Conservation (phyloP, 2,113 vertebrate genomes). For the Notechis scutatus region DNA sequence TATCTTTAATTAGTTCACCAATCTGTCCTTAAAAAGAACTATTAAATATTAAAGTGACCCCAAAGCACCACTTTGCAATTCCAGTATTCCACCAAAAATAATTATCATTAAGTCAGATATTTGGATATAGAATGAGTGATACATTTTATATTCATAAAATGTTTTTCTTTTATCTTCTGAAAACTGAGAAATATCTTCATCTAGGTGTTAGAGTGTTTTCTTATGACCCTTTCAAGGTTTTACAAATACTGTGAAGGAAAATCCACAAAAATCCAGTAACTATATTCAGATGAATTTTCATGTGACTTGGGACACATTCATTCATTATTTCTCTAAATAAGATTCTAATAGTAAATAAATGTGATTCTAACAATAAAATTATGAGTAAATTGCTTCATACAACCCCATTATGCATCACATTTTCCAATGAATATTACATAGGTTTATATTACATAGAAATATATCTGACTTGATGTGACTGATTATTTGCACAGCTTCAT, state of each 20-base stretch:
- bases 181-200: not conserved
- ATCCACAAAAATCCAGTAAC: not conserved
- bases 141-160: not conserved
- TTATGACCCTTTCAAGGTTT: not conserved
- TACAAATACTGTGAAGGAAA: not conserved
- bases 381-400: not conserved
- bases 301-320: not conserved
- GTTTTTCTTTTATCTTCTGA: not conserved
- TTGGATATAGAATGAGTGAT: not conserved
- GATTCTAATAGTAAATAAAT: not conserved
- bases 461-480: slow-evolving; percentile 5
- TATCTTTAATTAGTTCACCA: not conserved
- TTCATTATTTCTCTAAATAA: too few species aligned
- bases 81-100: not conserved
- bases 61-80: not conserved
- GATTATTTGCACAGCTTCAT: not conserved
- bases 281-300: not conserved
- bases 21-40: not conserved
- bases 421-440: slow-evolving; percentile 20
- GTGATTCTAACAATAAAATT: not conserved
- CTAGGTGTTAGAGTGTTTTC: not conserved
- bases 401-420: not conserved
- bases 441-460: not conserved
- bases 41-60: not conserved
- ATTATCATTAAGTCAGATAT: not conserved